phyloP scores from a whole-genome alignment of 2,797 vertebrate genomes.

The Masticophis lateralis region DNA sequence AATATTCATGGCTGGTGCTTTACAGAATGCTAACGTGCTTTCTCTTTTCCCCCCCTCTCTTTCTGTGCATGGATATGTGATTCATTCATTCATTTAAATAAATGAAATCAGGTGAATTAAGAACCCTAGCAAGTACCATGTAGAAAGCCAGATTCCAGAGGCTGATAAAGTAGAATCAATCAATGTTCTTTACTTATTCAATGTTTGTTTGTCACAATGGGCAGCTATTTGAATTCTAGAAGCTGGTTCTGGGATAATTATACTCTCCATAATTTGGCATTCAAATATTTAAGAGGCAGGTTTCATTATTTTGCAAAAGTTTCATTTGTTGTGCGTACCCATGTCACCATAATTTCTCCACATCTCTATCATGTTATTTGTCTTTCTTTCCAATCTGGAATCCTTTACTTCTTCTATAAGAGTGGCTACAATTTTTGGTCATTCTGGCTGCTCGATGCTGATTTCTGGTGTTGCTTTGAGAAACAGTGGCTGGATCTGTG shows the following conservation, averaged over 20 bases:
- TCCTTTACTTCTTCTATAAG: neutral
- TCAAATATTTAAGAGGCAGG: neutral
- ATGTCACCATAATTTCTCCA: neutral
- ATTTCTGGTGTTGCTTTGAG: neutral
- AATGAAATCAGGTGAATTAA: neutral
- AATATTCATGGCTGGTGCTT: neutral
- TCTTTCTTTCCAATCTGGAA: neutral
- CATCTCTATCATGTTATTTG: neutral
- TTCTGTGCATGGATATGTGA: neutral
- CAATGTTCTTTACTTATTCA: neutral
- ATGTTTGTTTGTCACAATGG: neutral
- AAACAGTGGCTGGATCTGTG: neutral
- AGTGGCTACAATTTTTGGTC: neutral
- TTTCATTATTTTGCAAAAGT: neutral
- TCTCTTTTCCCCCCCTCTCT: fast-evolving
- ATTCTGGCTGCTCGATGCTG: neutral
- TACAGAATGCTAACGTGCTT: neutral
- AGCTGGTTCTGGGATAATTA: neutral
- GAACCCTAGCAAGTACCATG: neutral
- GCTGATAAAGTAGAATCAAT: neutral
- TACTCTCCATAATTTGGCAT: neutral
- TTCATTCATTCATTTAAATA: neutral
- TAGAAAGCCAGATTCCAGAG: neutral
- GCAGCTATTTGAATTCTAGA: neutral
- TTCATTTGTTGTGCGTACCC: neutral